Evolutionary conservation across 2,797 vertebrate genomes (phyloP), one percentile per base, ranked within the genome.

Genomic region (Eupleurogrammus muticus): DNA sequence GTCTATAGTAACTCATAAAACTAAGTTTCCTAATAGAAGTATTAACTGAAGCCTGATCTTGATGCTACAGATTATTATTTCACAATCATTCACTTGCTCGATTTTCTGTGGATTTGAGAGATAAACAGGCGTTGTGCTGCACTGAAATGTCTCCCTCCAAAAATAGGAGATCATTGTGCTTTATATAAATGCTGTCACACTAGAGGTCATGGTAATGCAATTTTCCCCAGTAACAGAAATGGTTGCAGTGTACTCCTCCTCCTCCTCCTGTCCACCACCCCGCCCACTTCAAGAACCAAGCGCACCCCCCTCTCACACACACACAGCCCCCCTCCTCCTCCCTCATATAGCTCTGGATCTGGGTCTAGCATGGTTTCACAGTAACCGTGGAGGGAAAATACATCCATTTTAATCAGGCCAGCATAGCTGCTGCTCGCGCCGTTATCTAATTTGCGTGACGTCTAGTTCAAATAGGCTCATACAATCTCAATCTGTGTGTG

Each of bases 181-280:
- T 75, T 74, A 52, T 68, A 77, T 47, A 85, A 76, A 80, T 0
- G 66, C 83, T 49, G 80, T 84, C 84, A 84, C 75, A 79, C 67
- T 79, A 75, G 85, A 84, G 89, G 87, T 88, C 89, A 87, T 28
- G 74, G 77, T 85, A 69, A 82, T 70, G 64, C 61, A 87, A 68
- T 90, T 89, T 84, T 81, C 74, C 85, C 87, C 87, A 89, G 84
- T 90, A 89, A 90, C 86, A 90, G 76, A 80, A 80, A 81, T 21
- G 53, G 79, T 83, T 80, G 77, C 79, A 75, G 68, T 21, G 14
- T 70, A 24, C 69, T 83, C 56, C 77, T 69, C 58, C 75, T 74
- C 79, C 77, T 59, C 71, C 34, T 74, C 53, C 52, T 67, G 70
- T 68, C 84, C 81, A 70, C 77, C 75, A 73, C 70, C 59, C 76